Evolutionary conservation across 2,888 invertebrate genomes (phyloP), one percentile per base, ranked within the genome.

Genomic region (Apamea anceps): DNA sequence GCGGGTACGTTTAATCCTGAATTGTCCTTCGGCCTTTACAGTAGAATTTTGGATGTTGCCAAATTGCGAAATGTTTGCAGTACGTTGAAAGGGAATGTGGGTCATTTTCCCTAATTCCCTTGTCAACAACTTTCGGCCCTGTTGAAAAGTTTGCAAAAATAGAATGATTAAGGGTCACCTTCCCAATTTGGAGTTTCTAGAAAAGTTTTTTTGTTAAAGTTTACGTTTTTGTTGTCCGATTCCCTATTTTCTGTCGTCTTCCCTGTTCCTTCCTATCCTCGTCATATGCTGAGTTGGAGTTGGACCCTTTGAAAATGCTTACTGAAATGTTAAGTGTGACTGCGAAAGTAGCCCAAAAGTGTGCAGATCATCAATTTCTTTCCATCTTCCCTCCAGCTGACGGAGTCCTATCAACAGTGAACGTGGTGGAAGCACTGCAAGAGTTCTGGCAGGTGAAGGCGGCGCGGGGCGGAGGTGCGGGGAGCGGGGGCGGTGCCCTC

Each of bases 361-460:
- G 18, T 32, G 5, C 8, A 3, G 0, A 48, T 0, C 0, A 28
- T 76, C 13, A 45, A 21, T 0, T 6, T 2, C 0, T 2, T 8
- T 65, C 42, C 18, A 10, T n/a, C 8, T 25, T 18, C 32, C 21
- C 81, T 54, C 73, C 91, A 95, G 96, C 96, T 88, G 96, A 96
- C 91, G 96, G 96, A 86, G 96, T 96, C 68, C 92, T 96, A 77
- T 96, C 95, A 67, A 96, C 97, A 98, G 99, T 99, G 89, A 99
- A 99, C 97, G 99, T 99, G 85, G 99, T 99, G 80, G 99, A 99
- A 96, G 99, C 99, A 15, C 97, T 99, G 80, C 99, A 99, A 95
- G 99, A 99, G 97, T 99, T 99, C 96, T 99, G 99, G 99, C 99
- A 99, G 97, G 99, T 99, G 99, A 99, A 99, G 96, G 98, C 99